These are phyloP conservation scores for Eretmochelys imbricata DNA, from an alignment of 2,113 vertebrate species.

Conservation along the genomic window DNA sequence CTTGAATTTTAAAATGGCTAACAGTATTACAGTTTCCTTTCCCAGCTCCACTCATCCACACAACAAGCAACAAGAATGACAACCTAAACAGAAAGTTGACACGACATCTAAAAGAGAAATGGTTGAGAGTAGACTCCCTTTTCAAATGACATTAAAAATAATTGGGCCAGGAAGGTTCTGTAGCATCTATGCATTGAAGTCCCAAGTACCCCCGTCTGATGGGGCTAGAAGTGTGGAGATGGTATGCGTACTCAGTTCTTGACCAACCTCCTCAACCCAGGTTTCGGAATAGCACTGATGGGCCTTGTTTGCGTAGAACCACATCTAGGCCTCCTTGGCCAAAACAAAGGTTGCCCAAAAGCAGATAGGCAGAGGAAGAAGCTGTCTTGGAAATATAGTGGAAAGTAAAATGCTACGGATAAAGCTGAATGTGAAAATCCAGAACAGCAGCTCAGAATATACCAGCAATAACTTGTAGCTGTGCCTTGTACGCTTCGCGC, in stretches of 20 bases:
- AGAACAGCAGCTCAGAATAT: background rate
- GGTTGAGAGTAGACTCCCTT: background rate
- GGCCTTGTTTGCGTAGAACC: background rate
- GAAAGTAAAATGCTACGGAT: background rate
- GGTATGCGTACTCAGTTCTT: rapidly evolving
- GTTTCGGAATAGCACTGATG: rapidly evolving
- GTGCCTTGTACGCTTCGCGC: background rate
- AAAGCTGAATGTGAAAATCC: background rate
- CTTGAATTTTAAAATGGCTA: background rate
- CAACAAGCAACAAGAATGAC: background rate
- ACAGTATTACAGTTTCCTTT: background rate
- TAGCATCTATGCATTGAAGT: background rate
- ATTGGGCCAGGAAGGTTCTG: background rate
- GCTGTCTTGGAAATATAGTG: background rate
- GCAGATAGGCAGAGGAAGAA: background rate
- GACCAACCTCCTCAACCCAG: background rate
- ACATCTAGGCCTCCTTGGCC: background rate
- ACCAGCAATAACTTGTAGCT: background rate
- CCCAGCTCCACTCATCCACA: background rate
- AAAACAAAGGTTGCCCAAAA: background rate
- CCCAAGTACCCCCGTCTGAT: rapidly evolving
- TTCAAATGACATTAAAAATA: background rate
- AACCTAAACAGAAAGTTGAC: background rate
- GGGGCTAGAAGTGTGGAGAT: background rate
- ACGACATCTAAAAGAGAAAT: background rate